A percentile compares a stretch with the other conserved stretches of the same genome.
phyloP scores from a whole-genome alignment of 2,113 vertebrate species.

The Tenrec ecaudatus region DNA sequence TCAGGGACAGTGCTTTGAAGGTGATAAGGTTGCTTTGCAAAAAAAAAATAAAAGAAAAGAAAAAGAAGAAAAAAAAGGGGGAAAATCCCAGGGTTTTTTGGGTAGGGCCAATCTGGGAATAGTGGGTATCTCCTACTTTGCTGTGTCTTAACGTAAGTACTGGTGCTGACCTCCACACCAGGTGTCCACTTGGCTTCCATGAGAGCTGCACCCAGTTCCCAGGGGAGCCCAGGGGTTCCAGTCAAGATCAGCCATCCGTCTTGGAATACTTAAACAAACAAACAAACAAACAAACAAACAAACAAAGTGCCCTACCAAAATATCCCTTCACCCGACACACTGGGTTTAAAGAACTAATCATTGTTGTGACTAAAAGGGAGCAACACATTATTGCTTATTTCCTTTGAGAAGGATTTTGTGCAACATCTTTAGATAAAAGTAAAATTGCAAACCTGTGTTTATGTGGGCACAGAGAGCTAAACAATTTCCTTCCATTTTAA shows the following conservation, averaged over 20 bases:
- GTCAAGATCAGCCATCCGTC: not conserved
- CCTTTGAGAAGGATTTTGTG: not conserved
- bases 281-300: too few species aligned
- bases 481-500: not conserved
- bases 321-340: not conserved
- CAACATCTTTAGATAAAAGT: not conserved
- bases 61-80: too few species aligned
- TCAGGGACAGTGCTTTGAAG: too few species aligned
- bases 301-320: conserved; percentile 1
- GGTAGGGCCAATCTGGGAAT: not conserved
- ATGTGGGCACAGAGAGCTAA: not conserved
- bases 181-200: not conserved
- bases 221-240: not conserved
- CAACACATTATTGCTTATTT: not conserved
- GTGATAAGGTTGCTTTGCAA: too few species aligned
- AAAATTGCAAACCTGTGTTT: not conserved
- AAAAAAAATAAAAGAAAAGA: too few species aligned
- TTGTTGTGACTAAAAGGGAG: not conserved
- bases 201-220: too few species aligned
- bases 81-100: too few species aligned
- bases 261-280: not conserved
- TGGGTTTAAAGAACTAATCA: not conserved
- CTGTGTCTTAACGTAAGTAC: not conserved
- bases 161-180: not conserved
- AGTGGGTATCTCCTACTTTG: not conserved